Evolutionary conservation across 2,888 invertebrate species (phyloP).

Genomic region (Rutpela maculata): DNA sequence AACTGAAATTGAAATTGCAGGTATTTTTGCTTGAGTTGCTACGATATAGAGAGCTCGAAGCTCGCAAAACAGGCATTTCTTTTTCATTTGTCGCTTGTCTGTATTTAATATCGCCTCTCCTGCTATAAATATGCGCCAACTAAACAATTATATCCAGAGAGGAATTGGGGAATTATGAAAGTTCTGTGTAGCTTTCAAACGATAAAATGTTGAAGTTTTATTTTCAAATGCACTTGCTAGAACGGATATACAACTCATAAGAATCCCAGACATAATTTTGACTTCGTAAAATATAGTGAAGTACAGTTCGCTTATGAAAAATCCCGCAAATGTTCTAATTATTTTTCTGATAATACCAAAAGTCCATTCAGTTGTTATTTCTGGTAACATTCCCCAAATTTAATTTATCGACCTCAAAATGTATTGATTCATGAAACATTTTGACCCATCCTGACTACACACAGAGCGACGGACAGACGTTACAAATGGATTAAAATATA

Average conservation of each 20-base stretch:
- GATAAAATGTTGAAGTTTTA: neutral
- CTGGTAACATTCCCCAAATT: too few species aligned
- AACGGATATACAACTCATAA: neutral
- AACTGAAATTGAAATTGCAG: slow-evolving; percentile 70
- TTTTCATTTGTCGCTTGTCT: slow-evolving; percentile 20
- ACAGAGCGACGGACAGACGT: too few species aligned
- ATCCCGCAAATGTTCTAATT: too few species aligned
- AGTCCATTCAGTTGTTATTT: too few species aligned
- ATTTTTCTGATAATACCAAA: too few species aligned
- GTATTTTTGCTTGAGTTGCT: slow-evolving; percentile 60
- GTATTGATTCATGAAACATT: too few species aligned
- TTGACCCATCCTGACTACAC: too few species aligned
- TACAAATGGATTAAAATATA: too few species aligned
- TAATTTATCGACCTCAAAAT: too few species aligned
- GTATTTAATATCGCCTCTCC: slow-evolving; percentile 25
- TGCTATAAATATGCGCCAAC: neutral
- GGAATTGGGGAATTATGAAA: neutral
- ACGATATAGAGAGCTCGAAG: slow-evolving; percentile 26
- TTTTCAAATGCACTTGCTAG: neutral
- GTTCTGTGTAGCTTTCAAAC: neutral
- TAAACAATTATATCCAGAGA: slow-evolving; percentile 12
- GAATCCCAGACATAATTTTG: neutral
- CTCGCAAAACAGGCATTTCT: neutral
- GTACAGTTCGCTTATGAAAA: too few species aligned
- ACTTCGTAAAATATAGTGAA: neutral